phyloP scores from a whole-genome alignment of 1,140 invertebrate species.

The Probaryconus sp. region DNA sequence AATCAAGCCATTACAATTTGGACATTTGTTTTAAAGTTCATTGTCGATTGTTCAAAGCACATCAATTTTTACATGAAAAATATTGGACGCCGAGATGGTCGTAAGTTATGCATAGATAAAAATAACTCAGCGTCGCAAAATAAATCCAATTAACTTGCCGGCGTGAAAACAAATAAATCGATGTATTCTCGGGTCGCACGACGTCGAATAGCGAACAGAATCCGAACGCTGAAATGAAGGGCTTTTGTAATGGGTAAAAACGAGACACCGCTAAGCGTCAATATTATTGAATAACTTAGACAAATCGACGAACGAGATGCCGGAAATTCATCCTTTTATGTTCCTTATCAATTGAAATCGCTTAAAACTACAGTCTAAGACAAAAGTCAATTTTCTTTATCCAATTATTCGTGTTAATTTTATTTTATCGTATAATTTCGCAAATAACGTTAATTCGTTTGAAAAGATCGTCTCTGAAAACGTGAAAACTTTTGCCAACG shows the following conservation, averaged over 20 bases:
- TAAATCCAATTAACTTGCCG: slow-evolving; percentile 68
- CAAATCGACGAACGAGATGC: neutral
- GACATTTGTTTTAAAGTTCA: slow-evolving; percentile 58
- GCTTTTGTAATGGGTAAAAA: slow-evolving; percentile 30
- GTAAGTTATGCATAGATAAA: slow-evolving; percentile 58
- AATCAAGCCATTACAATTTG: slow-evolving; percentile 50
- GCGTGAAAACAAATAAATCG: slow-evolving; percentile 69
- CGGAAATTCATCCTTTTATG: too few relatives aligned
- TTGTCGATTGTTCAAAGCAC: slow-evolving; percentile 46
- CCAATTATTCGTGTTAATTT: too few relatives aligned
- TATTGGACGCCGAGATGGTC: slow-evolving; percentile 49
- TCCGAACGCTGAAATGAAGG: slow-evolving; percentile 30
- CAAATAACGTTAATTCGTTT: too few relatives aligned
- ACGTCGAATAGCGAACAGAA: slow-evolving; percentile 38
- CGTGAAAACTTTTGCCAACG: too few relatives aligned
- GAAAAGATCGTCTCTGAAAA: too few relatives aligned
- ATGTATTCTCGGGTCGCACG: slow-evolving; percentile 55
- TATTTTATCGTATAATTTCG: too few relatives aligned
- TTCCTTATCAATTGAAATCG: too few relatives aligned
- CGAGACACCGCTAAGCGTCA: slow-evolving; percentile 19
- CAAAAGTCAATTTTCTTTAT: neutral
- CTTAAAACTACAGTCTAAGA: too few relatives aligned
- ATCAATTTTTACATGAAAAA: slow-evolving; percentile 62
- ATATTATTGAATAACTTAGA: slow-evolving; percentile 21
- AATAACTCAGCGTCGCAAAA: slow-evolving; percentile 63